Conservation (phyloP, 2,797 vertebrate species). For the Halcyon badia region DNA sequence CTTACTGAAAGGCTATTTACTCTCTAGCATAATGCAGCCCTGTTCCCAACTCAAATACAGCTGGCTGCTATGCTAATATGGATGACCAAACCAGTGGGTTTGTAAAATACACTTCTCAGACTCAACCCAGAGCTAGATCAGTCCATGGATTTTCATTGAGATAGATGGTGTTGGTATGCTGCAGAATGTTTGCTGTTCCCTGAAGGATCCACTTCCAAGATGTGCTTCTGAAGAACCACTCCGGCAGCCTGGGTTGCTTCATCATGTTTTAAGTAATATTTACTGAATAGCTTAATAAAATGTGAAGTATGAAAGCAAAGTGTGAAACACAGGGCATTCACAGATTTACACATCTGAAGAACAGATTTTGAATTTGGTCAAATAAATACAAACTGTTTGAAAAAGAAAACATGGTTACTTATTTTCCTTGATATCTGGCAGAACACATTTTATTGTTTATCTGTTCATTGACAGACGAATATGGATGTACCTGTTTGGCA, state of each 20-base stretch:
- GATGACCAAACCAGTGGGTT: neutral
- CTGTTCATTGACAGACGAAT: neutral
- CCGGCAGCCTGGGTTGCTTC: neutral
- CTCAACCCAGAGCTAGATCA: neutral
- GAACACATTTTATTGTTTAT: neutral
- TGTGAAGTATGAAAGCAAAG: neutral
- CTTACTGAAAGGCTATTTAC: neutral
- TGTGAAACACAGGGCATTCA: neutral
- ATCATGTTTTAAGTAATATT: neutral
- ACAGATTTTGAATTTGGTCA: neutral
- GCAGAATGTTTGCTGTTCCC: neutral
- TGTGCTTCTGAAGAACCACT: neutral
- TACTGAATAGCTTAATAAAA: neutral
- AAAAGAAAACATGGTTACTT: neutral
- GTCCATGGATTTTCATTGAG: neutral
- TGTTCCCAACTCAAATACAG: neutral
- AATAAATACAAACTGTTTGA: neutral
- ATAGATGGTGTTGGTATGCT: neutral
- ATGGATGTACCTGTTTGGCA: neutral
- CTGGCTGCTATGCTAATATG: neutral
- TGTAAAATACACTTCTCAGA: neutral
- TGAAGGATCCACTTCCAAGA: neutral
- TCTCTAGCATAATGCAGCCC: neutral
- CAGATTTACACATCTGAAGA: neutral
- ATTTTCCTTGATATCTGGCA: neutral